Evolutionary conservation across 2,113 vertebrate genomes (phyloP), one percentile per base, ranked within the genome.

Genomic region (Neogale vison): DNA sequence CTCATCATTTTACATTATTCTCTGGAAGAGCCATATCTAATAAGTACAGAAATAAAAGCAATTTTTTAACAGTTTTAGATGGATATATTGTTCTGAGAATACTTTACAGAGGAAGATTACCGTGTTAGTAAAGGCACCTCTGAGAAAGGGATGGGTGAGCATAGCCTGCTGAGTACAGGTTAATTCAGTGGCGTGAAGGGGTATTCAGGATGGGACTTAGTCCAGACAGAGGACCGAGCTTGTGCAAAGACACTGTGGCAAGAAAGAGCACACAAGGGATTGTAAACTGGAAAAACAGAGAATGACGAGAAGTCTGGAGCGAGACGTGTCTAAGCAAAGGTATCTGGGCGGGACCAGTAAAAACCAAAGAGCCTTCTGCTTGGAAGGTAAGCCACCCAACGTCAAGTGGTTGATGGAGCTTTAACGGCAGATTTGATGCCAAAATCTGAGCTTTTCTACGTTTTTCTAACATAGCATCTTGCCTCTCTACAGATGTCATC

Each of bases 271-370:
- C 36, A 23, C n/a, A 65, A 90, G 15, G 2, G 34, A 76, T 29
- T 31, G 2, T 4, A 31, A 76, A 5, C 52, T 80, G 29, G 65
- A 65, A 91, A 34, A 34, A 61, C 2, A 71, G 42, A 72, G 34
- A 72, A 9, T 3, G 3, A 69, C 15, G 1, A 14, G 14, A 7
- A 7, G 31, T 15, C 3, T 61, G 7, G 5, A 47, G 0, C 7
- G 57, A 79, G 34, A 34, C 3, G 1, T 1, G 20, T 86, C 45
- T 39, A n/a, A n/a, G 24, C 0, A 24, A 26, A 83, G 3, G 24
- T 47, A 18, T 23, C 18, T 21, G 15, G 31, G 42, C 7, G 34
- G 50, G 0, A 20, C 6, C 31, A 29, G 4, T 26, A 55, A 34
- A 42, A 11, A 8, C 14, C 6, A 8, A 80, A 87, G 45, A 21